Evolutionary conservation across 2,888 invertebrate species (phyloP).

Genomic region (Melipona bicolor): DNA sequence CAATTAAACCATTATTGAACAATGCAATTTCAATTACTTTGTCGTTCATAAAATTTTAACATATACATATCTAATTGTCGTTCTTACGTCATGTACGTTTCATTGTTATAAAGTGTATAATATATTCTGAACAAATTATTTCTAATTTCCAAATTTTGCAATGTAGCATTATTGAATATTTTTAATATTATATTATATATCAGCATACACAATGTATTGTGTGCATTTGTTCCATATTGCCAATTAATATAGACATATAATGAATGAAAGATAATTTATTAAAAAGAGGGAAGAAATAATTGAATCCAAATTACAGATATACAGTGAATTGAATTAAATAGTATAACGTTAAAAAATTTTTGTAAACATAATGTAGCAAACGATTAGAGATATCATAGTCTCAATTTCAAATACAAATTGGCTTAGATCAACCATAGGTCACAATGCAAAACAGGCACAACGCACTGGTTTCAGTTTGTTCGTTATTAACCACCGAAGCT

Average conservation of each 20-base stretch:
- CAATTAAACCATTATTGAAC: not conserved
- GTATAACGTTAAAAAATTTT: not conserved
- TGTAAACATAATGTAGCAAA: not conserved
- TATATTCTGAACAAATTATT: not conserved
- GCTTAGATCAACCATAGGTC: not conserved
- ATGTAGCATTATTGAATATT: not conserved
- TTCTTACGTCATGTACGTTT: not conserved
- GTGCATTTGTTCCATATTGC: not conserved
- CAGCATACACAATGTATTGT: not conserved
- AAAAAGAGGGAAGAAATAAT: not conserved
- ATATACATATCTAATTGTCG: not conserved
- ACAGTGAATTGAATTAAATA: not conserved
- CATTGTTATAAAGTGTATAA: not conserved
- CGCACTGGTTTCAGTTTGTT: conserved; percentile 21
- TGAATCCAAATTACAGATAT: not conserved
- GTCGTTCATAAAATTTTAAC: conserved; percentile 1
- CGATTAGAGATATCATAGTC: not conserved
- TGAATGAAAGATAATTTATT: not conserved
- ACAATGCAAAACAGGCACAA: conserved; percentile 11
- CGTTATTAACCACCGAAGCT: conserved; percentile 49
- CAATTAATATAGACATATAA: not conserved
- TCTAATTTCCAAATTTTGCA: not conserved
- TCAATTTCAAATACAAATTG: not conserved
- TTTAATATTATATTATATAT: no score
- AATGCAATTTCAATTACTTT: not conserved